Conservation (phyloP, 2,888 invertebrate genomes). For the Leptinotarsa rubiginosa region DNA sequence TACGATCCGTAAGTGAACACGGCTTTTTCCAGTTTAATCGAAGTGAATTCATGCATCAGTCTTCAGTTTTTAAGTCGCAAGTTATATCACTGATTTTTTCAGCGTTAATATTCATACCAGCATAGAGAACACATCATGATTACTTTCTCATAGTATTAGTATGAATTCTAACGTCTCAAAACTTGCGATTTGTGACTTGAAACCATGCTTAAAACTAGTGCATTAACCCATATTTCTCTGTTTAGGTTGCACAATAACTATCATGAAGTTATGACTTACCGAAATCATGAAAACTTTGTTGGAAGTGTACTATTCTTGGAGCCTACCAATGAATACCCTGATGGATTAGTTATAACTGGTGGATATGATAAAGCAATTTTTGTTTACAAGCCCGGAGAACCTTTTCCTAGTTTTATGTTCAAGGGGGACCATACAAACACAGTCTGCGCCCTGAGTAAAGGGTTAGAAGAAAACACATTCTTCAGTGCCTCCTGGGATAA, state of each 20-base stretch:
- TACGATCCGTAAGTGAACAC: slow-evolving; percentile 73
- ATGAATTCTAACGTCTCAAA: too few relatives aligned
- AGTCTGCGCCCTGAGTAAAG: slow-evolving; percentile 69
- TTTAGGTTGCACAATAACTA: slow-evolving; percentile 73
- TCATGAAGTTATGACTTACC: slow-evolving; percentile 75
- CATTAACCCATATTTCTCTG: too few relatives aligned
- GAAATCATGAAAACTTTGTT: slow-evolving; percentile 89
- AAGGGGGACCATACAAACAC: slow-evolving; percentile 81
- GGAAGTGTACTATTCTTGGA: slow-evolving; percentile 83
- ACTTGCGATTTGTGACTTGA: too few relatives aligned
- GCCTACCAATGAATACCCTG: slow-evolving; percentile 76
- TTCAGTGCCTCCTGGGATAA: slow-evolving; percentile 95
- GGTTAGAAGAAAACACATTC: slow-evolving; percentile 69
- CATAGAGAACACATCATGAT: too few relatives aligned
- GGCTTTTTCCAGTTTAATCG: too few relatives aligned
- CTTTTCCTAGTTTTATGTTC: slow-evolving; percentile 75
- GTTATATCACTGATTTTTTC: too few relatives aligned
- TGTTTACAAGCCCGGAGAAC: slow-evolving; percentile 80
- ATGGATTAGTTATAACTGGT: slow-evolving; percentile 87
- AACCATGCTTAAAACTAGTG: too few relatives aligned
- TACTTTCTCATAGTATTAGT: too few relatives aligned
- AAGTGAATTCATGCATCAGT: too few relatives aligned
- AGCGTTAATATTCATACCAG: too few relatives aligned
- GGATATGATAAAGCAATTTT: slow-evolving; percentile 89
- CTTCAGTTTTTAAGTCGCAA: too few relatives aligned